Evolutionary conservation across 2,113 vertebrate species (phyloP).

Genomic region (Ictidomys tridecemlineatus): DNA sequence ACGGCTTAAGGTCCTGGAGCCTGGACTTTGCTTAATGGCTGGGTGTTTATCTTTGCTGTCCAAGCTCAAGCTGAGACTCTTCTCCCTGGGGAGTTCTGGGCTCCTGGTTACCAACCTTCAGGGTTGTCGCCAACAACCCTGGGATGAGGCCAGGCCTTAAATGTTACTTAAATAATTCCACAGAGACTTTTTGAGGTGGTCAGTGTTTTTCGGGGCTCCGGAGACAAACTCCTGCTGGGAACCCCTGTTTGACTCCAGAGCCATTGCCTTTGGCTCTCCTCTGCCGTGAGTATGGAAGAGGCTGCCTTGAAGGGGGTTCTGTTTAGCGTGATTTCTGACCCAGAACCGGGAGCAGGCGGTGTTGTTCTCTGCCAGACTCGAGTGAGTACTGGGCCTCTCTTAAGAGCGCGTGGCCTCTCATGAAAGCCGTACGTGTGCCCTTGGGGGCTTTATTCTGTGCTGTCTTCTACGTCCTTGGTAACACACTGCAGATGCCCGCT

Average conservation of each 20-base stretch:
- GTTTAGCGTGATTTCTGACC: conserved; percentile 59
- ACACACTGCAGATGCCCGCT: neutral
- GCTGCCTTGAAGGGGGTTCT: conserved; percentile 21
- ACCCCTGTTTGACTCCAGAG: conserved; percentile 67
- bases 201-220: conserved; percentile 18
- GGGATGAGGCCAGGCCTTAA: conserved; percentile 45
- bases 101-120: conserved; percentile 42
- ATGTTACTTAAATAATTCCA: conserved; percentile 71
- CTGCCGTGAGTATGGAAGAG: conserved; percentile 38
- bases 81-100: conserved; percentile 49
- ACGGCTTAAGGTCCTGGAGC: conserved; percentile 61
- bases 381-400: conserved; percentile 23
- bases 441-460: neutral
- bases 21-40: conserved; percentile 70
- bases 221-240: conserved; percentile 63
- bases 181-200: conserved; percentile 42
- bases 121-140: conserved; percentile 28
- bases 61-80: conserved; percentile 50
- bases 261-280: conserved; percentile 48
- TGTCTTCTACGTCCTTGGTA: neutral
- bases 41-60: conserved; percentile 60
- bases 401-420: neutral
- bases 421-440: neutral
- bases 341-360: conserved; percentile 5
- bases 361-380: neutral